These are phyloP conservation scores for Seladonia tumulorum DNA, from an alignment of 2,888 invertebrate genomes.

Conservation along the genomic window DNA sequence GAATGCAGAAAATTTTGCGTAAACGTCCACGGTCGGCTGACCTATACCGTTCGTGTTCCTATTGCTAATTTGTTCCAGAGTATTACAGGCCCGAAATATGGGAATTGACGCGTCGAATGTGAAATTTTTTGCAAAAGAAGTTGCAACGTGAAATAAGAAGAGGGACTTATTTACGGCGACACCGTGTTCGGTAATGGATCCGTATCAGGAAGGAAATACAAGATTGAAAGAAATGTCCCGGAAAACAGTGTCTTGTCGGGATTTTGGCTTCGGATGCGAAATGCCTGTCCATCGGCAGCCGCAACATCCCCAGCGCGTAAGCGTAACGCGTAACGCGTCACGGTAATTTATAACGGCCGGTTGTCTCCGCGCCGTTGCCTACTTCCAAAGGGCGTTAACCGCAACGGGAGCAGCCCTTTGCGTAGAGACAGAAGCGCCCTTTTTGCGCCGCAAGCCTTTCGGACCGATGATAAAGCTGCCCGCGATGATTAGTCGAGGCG, in stretches of 20 bases:
- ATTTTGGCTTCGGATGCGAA: not conserved
- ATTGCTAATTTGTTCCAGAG: too few species aligned
- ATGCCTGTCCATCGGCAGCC: slow-evolving; percentile 39
- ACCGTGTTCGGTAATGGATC: not conserved
- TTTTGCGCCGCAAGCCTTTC: slow-evolving; percentile 1
- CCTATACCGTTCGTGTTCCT: too few species aligned
- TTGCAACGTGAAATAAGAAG: not conserved
- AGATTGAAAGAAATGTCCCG: not conserved
- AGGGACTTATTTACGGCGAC: not conserved
- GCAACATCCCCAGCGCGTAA: slow-evolving; percentile 43
- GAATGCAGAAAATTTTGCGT: too few species aligned
- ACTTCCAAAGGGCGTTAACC: slow-evolving; percentile 64
- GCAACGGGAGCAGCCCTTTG: slow-evolving; percentile 35
- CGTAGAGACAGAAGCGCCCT: not conserved
- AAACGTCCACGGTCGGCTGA: too few species aligned
- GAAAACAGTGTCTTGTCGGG: not conserved
- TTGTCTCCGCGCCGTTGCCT: slow-evolving; percentile 48
- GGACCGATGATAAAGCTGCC: not conserved
- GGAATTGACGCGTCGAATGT: too few species aligned
- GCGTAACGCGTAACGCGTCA: slow-evolving; percentile 48
- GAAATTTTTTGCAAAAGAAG: too few species aligned
- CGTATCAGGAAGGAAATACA: not conserved
- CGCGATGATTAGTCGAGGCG: not conserved
- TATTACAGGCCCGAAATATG: too few species aligned
- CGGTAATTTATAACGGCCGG: slow-evolving; percentile 66